Evolutionary conservation across 2,797 vertebrate genomes (phyloP).

Genomic region (Odontamblyopus lacepedii): DNA sequence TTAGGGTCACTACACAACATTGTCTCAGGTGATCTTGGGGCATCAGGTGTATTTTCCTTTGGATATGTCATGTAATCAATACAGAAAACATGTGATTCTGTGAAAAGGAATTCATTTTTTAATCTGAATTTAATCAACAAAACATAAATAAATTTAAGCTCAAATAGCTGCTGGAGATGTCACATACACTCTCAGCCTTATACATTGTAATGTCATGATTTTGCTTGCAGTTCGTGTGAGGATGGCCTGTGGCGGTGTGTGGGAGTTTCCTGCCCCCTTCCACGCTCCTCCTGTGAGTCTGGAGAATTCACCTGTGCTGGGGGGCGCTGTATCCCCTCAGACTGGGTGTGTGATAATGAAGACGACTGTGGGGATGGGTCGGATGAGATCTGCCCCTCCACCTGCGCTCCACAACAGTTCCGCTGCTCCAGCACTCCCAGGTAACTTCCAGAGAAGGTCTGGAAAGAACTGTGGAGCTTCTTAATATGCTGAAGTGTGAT

Average conservation of each 20-base stretch:
- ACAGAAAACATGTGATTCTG: too few species aligned
- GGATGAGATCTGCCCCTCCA: slow-evolving; percentile 82
- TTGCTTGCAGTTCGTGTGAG: slow-evolving; percentile 78
- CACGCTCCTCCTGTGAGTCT: slow-evolving; percentile 67
- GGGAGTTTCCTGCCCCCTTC: slow-evolving; percentile 61
- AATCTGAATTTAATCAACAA: background rate
- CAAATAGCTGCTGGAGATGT: too few species aligned
- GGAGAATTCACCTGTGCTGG: slow-evolving; percentile 80
- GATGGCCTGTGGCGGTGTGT: slow-evolving; percentile 82
- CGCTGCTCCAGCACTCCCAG: slow-evolving; percentile 68
- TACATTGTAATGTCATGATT: background rate
- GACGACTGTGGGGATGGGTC: slow-evolving; percentile 90
- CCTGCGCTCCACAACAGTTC: slow-evolving; percentile 78
- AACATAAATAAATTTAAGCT: background rate
- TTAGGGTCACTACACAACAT: too few species aligned
- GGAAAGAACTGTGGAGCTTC: too few species aligned
- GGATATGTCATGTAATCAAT: too few species aligned
- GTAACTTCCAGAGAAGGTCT: slow-evolving; percentile 23
- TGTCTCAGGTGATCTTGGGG: too few species aligned
- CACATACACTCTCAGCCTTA: too few species aligned
- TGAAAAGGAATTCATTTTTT: background rate
- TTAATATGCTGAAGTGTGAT: too few species aligned
- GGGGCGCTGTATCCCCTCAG: slow-evolving; percentile 82
- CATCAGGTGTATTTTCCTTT: too few species aligned
- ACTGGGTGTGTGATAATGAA: slow-evolving; percentile 91